Conservation (phyloP, 2,113 vertebrate genomes). For the Ramphastos sulfuratus region DNA sequence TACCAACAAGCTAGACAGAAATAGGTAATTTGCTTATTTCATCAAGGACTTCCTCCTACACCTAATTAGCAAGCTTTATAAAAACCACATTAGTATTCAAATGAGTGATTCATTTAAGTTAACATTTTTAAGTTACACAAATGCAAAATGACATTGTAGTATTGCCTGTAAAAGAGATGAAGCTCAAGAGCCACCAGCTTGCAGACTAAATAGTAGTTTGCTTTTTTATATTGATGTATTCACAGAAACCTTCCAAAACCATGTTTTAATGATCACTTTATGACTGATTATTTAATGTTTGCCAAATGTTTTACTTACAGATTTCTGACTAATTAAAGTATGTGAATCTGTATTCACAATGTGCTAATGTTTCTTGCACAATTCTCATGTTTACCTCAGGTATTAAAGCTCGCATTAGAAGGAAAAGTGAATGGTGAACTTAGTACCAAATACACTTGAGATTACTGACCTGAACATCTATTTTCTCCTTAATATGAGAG, state of each 20-base stretch:
- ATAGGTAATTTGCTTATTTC: not conserved
- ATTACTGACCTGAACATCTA: not conserved
- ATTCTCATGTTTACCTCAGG: not conserved
- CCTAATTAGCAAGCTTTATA: not conserved
- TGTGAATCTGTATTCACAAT: not conserved
- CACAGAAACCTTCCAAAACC: not conserved
- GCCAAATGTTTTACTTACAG: not conserved
- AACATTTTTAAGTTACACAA: not conserved
- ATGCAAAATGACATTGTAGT: not conserved
- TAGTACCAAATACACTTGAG: not conserved
- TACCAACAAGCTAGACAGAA: not conserved
- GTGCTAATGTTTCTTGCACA: not conserved
- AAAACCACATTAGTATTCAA: not conserved
- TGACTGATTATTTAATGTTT: not conserved
- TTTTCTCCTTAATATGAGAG: not conserved
- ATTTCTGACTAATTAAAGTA: not conserved
- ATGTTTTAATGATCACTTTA: not conserved
- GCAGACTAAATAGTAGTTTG: not conserved
- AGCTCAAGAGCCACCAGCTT: not conserved
- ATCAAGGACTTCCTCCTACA: not conserved
- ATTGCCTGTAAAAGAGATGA: conserved; percentile 30
- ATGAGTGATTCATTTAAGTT: not conserved
- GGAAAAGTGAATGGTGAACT: not conserved
- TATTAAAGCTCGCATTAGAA: not conserved
- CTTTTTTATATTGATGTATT: not conserved